Base-by-base conservation (phyloP, 64 coral and sea anemone genomes). In the Porites lutea region DNA sequence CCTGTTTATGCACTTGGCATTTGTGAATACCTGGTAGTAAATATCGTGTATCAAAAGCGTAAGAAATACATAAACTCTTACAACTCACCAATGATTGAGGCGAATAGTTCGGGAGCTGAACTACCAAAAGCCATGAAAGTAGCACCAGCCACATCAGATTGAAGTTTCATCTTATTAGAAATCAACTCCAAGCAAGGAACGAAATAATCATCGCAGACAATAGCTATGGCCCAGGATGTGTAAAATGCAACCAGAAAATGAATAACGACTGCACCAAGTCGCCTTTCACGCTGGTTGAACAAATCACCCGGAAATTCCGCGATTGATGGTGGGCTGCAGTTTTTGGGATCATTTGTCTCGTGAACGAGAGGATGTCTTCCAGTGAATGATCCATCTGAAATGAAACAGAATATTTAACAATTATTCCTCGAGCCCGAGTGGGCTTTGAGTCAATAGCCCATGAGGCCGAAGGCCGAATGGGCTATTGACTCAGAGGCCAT, bases 91-190 rank as follows among this genome's bases (percentile, higher is more conserved):
- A 98, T 98, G 19, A 98, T 72, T 46, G 96, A 95, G 52, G 90
- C 90, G 11, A 92, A 98, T 15, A 98, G 79, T 79, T 98, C 96
- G 0, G 96, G 96, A 0, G 96, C 93, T 3, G 96, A 98, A 48
- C 93, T 98, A 4, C 96, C 96, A 18, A 98, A 78, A 20, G 96
- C 93, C 96, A 98, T 98, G 16, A 98, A 90, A 12, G 96, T 98
- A 12, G 96, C 96, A 13, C 96, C 96, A 13, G 96, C 96, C 51
- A 98, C 96, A 72, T 98, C 96, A 13, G 93, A 93, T 60, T 95
- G 93, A 48, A 98, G 60, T 2, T 78, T 77, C 8, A 95, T 71
- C 19, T 68, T 95, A 67, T 98, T 87, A 74, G 86, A 90, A 9
- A 98, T 90, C 12, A 95, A 86, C 27, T 98, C 93, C 52, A 98